Conservation (phyloP, 2,888 invertebrate genomes). For the Coremacera marginata region DNA sequence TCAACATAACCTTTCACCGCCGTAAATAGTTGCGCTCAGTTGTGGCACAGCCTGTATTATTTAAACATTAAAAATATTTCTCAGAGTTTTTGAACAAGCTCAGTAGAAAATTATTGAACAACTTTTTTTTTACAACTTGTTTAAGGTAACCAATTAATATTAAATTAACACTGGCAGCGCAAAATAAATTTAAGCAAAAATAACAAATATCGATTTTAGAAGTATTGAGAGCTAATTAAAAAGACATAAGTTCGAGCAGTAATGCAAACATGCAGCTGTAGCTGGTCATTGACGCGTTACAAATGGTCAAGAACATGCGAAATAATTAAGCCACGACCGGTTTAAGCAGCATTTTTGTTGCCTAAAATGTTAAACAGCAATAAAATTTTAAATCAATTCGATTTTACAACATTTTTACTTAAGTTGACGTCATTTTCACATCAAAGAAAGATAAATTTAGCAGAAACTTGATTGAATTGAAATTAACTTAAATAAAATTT, state of each 20-base stretch:
- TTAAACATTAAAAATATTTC: no score
- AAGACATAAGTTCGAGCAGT: background rate
- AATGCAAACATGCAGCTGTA: background rate
- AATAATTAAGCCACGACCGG: background rate
- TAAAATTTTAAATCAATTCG: background rate
- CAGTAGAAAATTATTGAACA: no score
- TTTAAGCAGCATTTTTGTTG: background rate
- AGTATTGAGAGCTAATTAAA: background rate
- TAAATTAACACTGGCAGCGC: no score
- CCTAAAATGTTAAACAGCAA: background rate
- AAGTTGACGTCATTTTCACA: background rate
- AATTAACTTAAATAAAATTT: no score
- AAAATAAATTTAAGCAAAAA: no score
- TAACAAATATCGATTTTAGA: background rate
- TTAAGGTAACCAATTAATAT: no score
- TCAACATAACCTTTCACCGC: no score
- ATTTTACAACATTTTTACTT: background rate
- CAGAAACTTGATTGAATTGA: no score
- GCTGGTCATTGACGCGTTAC: constrained; percentile 3
- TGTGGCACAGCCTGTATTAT: no score
- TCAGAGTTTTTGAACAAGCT: no score
- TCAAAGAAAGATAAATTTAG: background rate
- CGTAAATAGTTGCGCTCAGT: no score
- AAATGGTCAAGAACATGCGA: background rate
- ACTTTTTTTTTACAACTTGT: no score